Conservation (phyloP, 2,113 vertebrate genomes). For the Oenanthe oenanthe region DNA sequence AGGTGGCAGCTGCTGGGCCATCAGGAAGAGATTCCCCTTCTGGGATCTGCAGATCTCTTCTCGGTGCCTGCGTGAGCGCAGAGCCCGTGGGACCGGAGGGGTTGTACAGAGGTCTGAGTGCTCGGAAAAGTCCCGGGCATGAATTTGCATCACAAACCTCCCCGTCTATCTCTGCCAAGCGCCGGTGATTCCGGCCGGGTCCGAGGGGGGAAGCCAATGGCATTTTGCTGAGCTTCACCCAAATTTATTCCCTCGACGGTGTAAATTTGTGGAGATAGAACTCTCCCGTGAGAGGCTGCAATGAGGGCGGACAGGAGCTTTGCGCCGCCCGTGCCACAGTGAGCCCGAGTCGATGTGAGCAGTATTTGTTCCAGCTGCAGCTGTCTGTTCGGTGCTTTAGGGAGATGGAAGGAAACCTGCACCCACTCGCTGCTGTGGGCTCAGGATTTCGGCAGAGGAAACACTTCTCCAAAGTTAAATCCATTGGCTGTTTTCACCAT, state of each 20-base stretch:
- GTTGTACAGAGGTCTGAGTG: neutral
- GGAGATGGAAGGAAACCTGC: neutral
- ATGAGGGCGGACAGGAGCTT: neutral
- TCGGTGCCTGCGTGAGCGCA: rapidly evolving
- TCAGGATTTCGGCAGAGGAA: neutral
- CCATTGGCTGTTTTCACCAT: neutral
- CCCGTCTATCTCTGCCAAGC: rapidly evolving
- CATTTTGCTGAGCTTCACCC: neutral
- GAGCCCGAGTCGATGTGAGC: neutral
- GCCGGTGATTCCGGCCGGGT: rapidly evolving
- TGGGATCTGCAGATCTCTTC: neutral
- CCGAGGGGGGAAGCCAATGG: rapidly evolving
- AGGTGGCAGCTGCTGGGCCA: neutral
- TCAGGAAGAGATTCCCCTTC: neutral
- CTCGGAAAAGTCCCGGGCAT: neutral
- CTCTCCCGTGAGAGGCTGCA: rapidly evolving
- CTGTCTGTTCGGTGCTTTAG: neutral
- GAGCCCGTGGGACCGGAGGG: neutral
- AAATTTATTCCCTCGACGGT: neutral
- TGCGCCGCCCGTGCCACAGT: rapidly evolving
- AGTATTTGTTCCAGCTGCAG: neutral
- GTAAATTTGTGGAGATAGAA: neutral
- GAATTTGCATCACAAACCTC: neutral
- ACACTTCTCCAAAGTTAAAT: neutral
- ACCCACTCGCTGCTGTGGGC: rapidly evolving